These are phyloP conservation scores for Alviniconcha strummeri DNA, from an alignment of 2,888 invertebrate species.

Conservation along the genomic window DNA sequence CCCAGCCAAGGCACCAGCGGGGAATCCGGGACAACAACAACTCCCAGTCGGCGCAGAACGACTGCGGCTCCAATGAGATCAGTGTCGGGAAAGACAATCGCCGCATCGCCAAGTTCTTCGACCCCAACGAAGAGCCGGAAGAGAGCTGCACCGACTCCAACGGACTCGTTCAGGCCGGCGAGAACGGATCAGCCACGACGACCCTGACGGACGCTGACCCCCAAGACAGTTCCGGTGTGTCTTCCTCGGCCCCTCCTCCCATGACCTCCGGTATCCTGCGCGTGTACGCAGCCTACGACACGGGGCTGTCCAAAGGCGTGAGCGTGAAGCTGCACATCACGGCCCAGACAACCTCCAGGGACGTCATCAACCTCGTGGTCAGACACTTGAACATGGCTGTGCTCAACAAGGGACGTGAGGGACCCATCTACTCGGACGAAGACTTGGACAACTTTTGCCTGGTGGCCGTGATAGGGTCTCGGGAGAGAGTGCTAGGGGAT, in stretches of 20 bases:
- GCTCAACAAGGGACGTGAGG: slow-evolving; percentile 78
- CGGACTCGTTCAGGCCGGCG: neutral
- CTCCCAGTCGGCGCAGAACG: slow-evolving; percentile 44
- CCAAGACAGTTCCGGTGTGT: neutral
- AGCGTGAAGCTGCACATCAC: slow-evolving; percentile 95
- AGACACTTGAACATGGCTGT: slow-evolving; percentile 86
- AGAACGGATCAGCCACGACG: neutral
- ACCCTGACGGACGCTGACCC: neutral
- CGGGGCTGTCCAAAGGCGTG: slow-evolving; percentile 93
- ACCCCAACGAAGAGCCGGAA: slow-evolving; percentile 61
- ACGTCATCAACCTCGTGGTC: slow-evolving; percentile 95
- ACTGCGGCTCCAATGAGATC: slow-evolving; percentile 59
- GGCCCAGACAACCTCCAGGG: slow-evolving; percentile 92
- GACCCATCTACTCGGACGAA: slow-evolving; percentile 84
- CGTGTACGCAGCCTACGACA: slow-evolving; percentile 97
- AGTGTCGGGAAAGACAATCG: slow-evolving; percentile 65
- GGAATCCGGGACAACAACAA: slow-evolving; percentile 57
- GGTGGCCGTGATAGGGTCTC: slow-evolving; percentile 95
- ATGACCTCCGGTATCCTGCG: slow-evolving; percentile 77
- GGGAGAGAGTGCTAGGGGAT: slow-evolving; percentile 93
- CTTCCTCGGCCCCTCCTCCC: slow-evolving; percentile 2
- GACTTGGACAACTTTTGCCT: slow-evolving; percentile 92
- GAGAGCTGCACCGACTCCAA: slow-evolving; percentile 27
- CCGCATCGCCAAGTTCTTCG: slow-evolving; percentile 67
- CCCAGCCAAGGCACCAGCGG: slow-evolving; percentile 10